Evolutionary conservation across 2,888 invertebrate genomes (phyloP).

Genomic region (Carcina quercana): DNA sequence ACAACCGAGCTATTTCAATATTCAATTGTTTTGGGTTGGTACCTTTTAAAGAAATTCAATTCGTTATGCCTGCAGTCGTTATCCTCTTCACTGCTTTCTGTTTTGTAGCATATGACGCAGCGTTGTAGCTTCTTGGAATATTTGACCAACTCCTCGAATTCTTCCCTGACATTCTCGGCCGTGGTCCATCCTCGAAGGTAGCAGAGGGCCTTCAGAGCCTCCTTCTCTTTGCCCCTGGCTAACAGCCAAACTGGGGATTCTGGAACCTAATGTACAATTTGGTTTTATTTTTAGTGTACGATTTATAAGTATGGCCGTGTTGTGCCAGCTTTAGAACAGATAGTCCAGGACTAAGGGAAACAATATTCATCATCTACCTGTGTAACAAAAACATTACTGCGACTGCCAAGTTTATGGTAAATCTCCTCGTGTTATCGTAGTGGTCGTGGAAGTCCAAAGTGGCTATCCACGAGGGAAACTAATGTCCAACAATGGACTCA

Average conservation of each 20-base stretch:
- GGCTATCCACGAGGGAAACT: too few relatives aligned
- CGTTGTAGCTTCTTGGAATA: constrained; percentile 50
- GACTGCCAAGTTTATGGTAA: too few relatives aligned
- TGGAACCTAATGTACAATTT: constrained; percentile 71
- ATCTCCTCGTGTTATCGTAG: too few relatives aligned
- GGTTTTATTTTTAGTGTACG: too few relatives aligned
- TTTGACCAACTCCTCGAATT: constrained; percentile 50
- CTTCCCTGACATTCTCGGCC: constrained; percentile 56
- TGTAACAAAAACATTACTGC: too few relatives aligned
- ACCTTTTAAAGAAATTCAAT: constrained; percentile 49
- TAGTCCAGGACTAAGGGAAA: too few relatives aligned
- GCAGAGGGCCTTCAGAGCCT: constrained; percentile 66
- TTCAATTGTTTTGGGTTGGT: too few relatives aligned
- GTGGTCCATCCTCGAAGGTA: constrained; percentile 73
- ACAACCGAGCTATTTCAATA: background rate
- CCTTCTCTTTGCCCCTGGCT: constrained; percentile 59
- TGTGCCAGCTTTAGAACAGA: too few relatives aligned
- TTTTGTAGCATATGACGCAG: constrained; percentile 49
- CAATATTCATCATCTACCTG: too few relatives aligned
- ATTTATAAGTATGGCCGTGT: too few relatives aligned
- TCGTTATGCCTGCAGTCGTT: constrained; percentile 42
- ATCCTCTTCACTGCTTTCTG: constrained; percentile 24
- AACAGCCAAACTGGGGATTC: constrained; percentile 75
- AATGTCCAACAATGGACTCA: too few relatives aligned
- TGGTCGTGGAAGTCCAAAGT: too few relatives aligned